Base-by-base conservation (phyloP, 2,888 invertebrate genomes). In the Meandrusa payeni region DNA sequence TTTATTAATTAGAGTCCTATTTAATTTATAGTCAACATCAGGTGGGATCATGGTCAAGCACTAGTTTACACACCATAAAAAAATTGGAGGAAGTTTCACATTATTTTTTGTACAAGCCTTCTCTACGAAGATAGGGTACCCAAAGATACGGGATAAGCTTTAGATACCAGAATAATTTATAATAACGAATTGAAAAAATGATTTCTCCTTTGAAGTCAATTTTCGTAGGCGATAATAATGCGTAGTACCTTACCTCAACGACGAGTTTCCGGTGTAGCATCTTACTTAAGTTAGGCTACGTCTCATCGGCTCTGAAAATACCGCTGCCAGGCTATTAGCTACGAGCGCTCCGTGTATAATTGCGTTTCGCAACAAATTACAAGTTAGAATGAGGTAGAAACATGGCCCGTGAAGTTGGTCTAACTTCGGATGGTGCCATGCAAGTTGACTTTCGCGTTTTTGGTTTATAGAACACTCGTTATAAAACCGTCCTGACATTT, bases 361-460 rank as follows among this genome's bases (percentile, higher is more conserved):
- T 80, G 76, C 71, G 64, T 79, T 80, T 70, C 64, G 59, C 65
- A 78, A 79, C 79, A 80, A 80, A 80, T 78, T 80, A 78, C 72
- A 77, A 80, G 68, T 79, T 74, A 64, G 70, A 69, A 77, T 70
- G 76, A 75, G 67, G 67, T 64, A 60, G 72, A 68, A 69, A 65
- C 68, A 67, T 54, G 58, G 55, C 48, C 54, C 57, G 59, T 66
- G 61, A 60, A 62, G 57, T 60, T 61, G 47, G 48, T 49, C 39
- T 47, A 46, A 52, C 54, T 53, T 57, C 47, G 48, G 48, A 54
- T 55, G 27, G 15, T 13, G 6, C 26, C 20, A 19, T 33, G 15
- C 22, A 33, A 32, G 24, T 17, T 12, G 27, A 28, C 28, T 33
- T 23, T 22, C 27, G 17, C 17, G 11, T 12, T 34, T 41, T 22